A percentile compares a stretch with the other conserved stretches of the same genome.
Conservation (phyloP, 2,888 invertebrate species). For the Crepidodera aurea region DNA sequence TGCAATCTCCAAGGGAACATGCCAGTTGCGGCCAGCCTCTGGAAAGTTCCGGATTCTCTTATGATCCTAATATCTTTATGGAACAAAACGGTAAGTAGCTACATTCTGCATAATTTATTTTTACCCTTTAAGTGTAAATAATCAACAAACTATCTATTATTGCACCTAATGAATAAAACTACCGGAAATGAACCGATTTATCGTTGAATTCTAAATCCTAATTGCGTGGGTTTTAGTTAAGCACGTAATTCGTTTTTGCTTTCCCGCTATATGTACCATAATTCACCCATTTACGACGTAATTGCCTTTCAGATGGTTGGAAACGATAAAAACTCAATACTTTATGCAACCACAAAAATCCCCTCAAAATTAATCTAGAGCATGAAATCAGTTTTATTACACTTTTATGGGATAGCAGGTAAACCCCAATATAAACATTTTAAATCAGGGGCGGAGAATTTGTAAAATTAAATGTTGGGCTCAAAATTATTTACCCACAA, state of each 20-base stretch:
- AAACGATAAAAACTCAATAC: slow-evolving; percentile 4
- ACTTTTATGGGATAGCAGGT: too few relatives aligned
- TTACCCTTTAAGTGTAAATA: not conserved
- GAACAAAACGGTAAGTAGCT: slow-evolving; percentile 76
- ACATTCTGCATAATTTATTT: too few relatives aligned
- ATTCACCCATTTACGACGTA: slow-evolving; percentile 9
- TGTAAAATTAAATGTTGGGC: too few relatives aligned
- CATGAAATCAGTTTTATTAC: not conserved
- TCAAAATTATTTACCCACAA: too few relatives aligned
- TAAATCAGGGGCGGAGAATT: too few relatives aligned
- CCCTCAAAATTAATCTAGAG: not conserved
- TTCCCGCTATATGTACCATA: not conserved
- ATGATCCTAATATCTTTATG: slow-evolving; percentile 86
- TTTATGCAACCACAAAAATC: slow-evolving; percentile 1
- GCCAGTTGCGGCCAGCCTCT: slow-evolving; percentile 84
- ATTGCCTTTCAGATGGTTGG: slow-evolving; percentile 6
- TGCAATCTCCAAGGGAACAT: slow-evolving; percentile 87
- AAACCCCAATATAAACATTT: too few relatives aligned
- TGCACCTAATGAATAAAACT: too few relatives aligned
- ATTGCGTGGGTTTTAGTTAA: not conserved
- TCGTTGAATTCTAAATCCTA: not conserved
- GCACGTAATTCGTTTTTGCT: not conserved
- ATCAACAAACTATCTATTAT: too few relatives aligned
- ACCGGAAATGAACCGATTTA: too few relatives aligned
- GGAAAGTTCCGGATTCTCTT: slow-evolving; percentile 82